Conservation (phyloP, 2,797 vertebrate genomes). For the Takifugu rubripes region DNA sequence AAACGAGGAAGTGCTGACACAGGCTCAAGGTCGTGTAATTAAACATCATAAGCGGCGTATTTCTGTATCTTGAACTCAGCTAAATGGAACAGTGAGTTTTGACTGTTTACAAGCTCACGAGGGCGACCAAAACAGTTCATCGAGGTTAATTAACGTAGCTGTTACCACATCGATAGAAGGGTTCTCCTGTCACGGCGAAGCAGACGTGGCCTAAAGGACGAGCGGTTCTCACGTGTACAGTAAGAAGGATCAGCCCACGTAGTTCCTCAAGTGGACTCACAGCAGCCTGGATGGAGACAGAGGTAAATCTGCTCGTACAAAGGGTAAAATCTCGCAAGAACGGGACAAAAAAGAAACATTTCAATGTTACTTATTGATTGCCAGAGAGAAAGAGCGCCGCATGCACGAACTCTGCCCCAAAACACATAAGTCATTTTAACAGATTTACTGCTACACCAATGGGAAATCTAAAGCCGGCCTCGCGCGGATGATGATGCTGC, state of each 20-base stretch:
- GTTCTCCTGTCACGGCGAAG: constrained; percentile 10
- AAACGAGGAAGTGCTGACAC: constrained; percentile 14
- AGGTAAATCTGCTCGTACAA: constrained; percentile 16
- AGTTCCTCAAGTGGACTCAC: constrained; percentile 35
- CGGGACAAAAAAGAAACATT: constrained; percentile 2
- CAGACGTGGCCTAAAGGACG: constrained; percentile 7
- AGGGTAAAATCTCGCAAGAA: constrained; percentile 2
- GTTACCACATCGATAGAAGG: constrained; percentile 18
- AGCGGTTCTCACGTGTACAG: constrained; percentile 22
- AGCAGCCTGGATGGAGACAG: constrained; percentile 19
- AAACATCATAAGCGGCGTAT: neutral
- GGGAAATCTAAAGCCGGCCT: constrained; percentile 24
- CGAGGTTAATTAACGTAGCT: constrained; percentile 25
- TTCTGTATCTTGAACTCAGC: constrained; percentile 19
- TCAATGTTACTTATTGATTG: constrained; percentile 8
- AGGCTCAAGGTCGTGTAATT: neutral
- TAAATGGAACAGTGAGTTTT: constrained; percentile 34
- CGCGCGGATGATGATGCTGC: constrained; percentile 26
- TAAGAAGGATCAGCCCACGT: constrained; percentile 36
- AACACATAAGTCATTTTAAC: constrained; percentile 31
- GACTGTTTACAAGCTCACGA: constrained; percentile 8
- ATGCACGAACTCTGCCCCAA: neutral
- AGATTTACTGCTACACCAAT: constrained; percentile 52
- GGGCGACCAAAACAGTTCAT: neutral
- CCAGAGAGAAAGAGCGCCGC: neutral